Conservation (phyloP, 2,888 invertebrate genomes). For the Laspeyria flexula region DNA sequence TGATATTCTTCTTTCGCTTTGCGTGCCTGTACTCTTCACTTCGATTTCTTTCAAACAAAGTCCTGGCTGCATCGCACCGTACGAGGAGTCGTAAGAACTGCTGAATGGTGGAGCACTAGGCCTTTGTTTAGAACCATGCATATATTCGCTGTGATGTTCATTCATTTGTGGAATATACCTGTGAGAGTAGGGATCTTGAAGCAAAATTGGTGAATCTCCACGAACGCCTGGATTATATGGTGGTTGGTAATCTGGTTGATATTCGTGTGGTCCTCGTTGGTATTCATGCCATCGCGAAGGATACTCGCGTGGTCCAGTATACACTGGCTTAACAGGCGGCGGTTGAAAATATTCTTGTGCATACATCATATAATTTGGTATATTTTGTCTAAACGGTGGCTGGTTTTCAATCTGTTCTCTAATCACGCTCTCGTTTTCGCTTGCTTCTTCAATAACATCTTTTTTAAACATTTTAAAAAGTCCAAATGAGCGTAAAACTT, state of each 20-base stretch:
- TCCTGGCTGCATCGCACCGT: conserved; percentile 53
- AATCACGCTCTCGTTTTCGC: conserved; percentile 62
- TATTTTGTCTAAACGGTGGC: conserved; percentile 62
- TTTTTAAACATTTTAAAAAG: conserved; percentile 67
- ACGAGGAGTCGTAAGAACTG: conserved; percentile 43
- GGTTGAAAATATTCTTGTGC: conserved; percentile 61
- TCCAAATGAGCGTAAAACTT: conserved; percentile 61
- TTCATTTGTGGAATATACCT: conserved; percentile 11
- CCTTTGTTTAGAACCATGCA: conserved; percentile 30
- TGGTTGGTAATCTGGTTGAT: conserved; percentile 35
- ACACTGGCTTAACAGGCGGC: conserved; percentile 50
- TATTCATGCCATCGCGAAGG: conserved; percentile 13
- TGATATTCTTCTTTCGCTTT: conserved; percentile 71
- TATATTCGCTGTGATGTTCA: conserved; percentile 22
- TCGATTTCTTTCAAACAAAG: conserved; percentile 76
- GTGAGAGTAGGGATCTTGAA: conserved; percentile 24
- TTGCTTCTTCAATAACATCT: conserved; percentile 64
- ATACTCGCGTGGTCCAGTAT: conserved; percentile 26
- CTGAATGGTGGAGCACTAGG: conserved; percentile 45
- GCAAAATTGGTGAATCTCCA: conserved; percentile 21
- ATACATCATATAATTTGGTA: conserved; percentile 69
- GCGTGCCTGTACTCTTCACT: conserved; percentile 75
- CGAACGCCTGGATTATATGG: conserved; percentile 37
- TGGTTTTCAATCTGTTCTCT: conserved; percentile 50
- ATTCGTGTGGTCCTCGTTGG: conserved; percentile 25